phyloP scores from a whole-genome alignment of 2,888 invertebrate species.

The Nebria salina region DNA sequence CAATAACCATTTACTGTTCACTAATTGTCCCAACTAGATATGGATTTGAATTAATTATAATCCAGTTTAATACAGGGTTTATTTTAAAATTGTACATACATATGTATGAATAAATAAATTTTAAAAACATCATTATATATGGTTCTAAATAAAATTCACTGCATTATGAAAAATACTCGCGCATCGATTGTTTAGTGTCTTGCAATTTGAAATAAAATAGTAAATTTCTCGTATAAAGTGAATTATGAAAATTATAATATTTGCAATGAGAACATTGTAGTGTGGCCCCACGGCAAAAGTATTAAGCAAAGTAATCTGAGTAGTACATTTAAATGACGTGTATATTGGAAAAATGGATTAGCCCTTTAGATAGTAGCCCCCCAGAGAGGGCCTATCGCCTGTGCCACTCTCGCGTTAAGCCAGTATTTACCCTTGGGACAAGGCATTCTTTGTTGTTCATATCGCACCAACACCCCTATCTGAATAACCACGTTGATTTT shows the following conservation, averaged over 20 bases:
- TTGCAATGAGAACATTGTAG: not conserved
- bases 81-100: too few species aligned
- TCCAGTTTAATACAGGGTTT: not conserved
- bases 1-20: not conserved
- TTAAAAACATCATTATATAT: too few species aligned
- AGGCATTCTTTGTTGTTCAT: not conserved
- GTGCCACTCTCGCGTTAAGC: slow-evolving; percentile 57
- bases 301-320: slow-evolving; percentile 50
- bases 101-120: too few species aligned
- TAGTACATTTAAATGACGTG: slow-evolving; percentile 61
- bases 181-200: too few species aligned
- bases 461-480: slow-evolving; percentile 3
- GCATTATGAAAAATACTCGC: too few species aligned
- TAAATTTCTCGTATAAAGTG: not conserved
- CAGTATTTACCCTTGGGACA: slow-evolving; percentile 51
- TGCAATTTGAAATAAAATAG: not conserved
- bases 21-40: slow-evolving; percentile 1
- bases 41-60: not conserved
- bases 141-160: too few species aligned
- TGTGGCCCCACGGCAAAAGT: slow-evolving; percentile 19
- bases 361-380: slow-evolving; percentile 57
- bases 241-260: not conserved
- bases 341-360: slow-evolving; percentile 63
- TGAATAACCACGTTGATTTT: not conserved
- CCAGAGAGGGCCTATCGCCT: slow-evolving; percentile 60